These are phyloP conservation scores for Larimichthys polyactis DNA, from an alignment of 2,113 vertebrate species.

Conservation along the genomic window DNA sequence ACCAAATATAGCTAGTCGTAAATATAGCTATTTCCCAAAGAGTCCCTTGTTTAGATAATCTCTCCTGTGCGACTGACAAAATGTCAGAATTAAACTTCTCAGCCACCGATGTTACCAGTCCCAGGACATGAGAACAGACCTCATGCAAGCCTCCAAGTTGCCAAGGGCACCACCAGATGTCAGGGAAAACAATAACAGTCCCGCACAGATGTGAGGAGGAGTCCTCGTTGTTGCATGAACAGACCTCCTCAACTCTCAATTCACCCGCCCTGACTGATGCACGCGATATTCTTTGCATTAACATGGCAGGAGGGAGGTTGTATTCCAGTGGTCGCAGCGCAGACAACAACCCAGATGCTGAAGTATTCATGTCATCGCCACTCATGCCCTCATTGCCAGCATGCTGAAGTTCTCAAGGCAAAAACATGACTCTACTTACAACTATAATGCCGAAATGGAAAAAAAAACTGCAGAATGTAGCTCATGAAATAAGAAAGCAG, in stretches of 20 bases:
- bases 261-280: conserved; percentile 5
- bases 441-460: not conserved
- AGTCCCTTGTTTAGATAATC: conserved; percentile 11
- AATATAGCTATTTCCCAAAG: too few relatives aligned
- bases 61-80: conserved; percentile 31
- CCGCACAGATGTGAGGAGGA: conserved; percentile 61
- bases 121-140: conserved; percentile 41
- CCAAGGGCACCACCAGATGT: conserved; percentile 73
- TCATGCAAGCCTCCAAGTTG: conserved; percentile 39
- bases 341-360: conserved; percentile 35
- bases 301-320: conserved; percentile 11
- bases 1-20: conserved; percentile 21
- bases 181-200: conserved; percentile 56
- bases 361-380: conserved; percentile 38
- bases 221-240: conserved; percentile 33
- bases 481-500: not conserved
- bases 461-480: not conserved
- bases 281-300: conserved; percentile 51
- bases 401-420: conserved; percentile 28
- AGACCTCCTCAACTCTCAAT: conserved; percentile 16
- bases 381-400: conserved; percentile 37
- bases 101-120: conserved; percentile 25
- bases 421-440: conserved; percentile 50
- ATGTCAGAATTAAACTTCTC: not conserved
- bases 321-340: not conserved